Conservation (phyloP, 2,113 vertebrate genomes). For the Rhea americana region DNA sequence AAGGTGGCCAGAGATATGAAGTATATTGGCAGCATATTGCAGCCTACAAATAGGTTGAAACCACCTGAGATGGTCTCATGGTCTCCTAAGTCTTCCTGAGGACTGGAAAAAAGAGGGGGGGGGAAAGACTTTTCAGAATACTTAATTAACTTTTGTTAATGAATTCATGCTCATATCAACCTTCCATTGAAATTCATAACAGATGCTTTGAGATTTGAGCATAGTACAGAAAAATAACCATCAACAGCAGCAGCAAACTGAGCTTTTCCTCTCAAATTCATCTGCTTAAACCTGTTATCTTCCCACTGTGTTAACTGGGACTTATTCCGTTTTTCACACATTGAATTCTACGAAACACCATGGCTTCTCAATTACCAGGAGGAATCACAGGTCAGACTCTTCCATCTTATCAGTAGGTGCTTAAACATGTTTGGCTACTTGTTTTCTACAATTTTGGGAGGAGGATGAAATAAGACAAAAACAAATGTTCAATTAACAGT, state of each 20-base stretch:
- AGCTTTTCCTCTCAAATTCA: background rate
- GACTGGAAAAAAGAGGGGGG: background rate
- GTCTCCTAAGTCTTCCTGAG: background rate
- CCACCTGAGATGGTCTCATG: background rate
- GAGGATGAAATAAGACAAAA: too few relatives aligned
- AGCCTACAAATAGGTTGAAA: background rate
- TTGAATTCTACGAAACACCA: background rate
- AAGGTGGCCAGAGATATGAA: background rate
- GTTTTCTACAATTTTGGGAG: background rate
- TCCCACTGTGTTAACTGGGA: background rate
- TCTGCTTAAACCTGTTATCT: background rate
- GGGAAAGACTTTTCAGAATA: background rate
- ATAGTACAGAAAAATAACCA: background rate
- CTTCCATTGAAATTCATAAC: background rate
- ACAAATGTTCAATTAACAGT: background rate
- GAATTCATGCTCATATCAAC: background rate
- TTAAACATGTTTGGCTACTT: background rate
- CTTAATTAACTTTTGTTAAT: background rate
- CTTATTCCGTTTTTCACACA: background rate
- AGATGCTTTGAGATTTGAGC: background rate
- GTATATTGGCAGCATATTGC: fast-evolving
- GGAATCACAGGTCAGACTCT: background rate
- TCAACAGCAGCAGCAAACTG: background rate
- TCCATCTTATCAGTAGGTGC: background rate
- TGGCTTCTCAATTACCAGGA: background rate